Percentiles rank a stretch among this genome's conserved stretches.
These are phyloP conservation scores for Caenorhabditis japonica DNA, from an alignment of 2,888 invertebrate genomes.

Conservation along the genomic window DNA sequence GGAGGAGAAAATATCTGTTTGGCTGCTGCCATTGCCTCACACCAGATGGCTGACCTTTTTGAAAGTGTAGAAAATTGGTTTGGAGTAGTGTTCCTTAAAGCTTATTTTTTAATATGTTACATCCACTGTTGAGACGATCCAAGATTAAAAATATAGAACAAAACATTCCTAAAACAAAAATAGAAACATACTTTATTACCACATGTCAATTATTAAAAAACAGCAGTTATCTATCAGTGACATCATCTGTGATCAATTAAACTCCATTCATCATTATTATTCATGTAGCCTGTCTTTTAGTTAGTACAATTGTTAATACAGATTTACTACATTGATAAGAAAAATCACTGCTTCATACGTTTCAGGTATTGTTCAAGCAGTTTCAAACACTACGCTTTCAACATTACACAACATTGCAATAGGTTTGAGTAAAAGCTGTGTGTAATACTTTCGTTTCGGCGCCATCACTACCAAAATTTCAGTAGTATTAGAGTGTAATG, in stretches of 20 bases:
- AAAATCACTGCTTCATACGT: not conserved
- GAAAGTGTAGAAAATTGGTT: not conserved
- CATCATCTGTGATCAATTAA: slow-evolving; percentile 23
- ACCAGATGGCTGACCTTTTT: slow-evolving; percentile 33
- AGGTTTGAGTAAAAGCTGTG: slow-evolving; percentile 19
- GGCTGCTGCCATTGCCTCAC: slow-evolving; percentile 40
- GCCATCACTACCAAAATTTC: no score
- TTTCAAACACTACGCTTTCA: not conserved
- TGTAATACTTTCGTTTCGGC: slow-evolving; percentile 12
- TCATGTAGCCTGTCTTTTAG: slow-evolving; percentile 43
- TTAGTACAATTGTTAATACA: no score
- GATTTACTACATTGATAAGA: not conserved
- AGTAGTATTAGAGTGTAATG: slow-evolving; percentile 8
- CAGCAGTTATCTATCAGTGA: slow-evolving; percentile 16
- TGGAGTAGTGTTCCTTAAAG: no score
- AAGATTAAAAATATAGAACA: no score
- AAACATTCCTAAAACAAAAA: no score
- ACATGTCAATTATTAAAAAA: not conserved
- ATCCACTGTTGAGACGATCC: no score
- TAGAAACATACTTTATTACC: not conserved
- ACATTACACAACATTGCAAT: slow-evolving; percentile 7
- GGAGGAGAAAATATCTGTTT: slow-evolving; percentile 11
- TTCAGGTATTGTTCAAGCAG: not conserved
- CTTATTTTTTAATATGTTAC: no score
- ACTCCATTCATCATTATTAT: slow-evolving; percentile 18